Evolutionary conservation across 1,140 invertebrate species (phyloP), one percentile per base, ranked within the genome.

Genomic region (Drosophila sechellia): DNA sequence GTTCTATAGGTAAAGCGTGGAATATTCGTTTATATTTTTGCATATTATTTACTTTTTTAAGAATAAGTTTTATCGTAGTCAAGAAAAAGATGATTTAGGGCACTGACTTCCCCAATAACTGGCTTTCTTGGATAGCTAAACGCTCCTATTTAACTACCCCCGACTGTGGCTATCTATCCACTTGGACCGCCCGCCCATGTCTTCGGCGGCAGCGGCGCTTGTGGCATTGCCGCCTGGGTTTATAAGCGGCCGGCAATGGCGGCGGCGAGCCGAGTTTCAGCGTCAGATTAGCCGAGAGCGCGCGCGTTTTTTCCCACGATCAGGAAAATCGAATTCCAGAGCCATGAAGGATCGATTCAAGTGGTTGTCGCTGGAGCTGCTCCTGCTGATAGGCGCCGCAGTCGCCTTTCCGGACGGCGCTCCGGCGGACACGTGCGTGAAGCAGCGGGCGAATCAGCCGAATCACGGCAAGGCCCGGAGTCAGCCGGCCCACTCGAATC

Each of bases 351-450:
- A 77, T 68, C 46, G 39, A 22, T 58, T 54, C 25, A 39, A 22
- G 13, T 35, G 58, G 59, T 46, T 56, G 56, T 27, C 27, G 35
- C 49, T 56, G 35, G 57, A 40, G 56, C 90, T 55, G 6, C 27
- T 77, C 11, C 20, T 65, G 3, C 11, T 53, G 8, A 37, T 87
- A 0, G 55, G 46, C 15, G 17, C 25, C 22, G 40, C 50, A 11
- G 1, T 12, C 1, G 93, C 89, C 34, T 96, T 96, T 79, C 96
- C 96, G 0, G 95, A 96, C 77, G 96, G 96, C 10, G 96, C 95
- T 4, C 96, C 96, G 0, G 94, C 96, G 10, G 96, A 96, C 86
- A 94, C 95, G 20, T 96, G 96, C 81, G 95, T 96, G 0, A 96
- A 96, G 79, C 93, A 94, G 20, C 93, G 94, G 22, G 93, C 94